Base-by-base conservation (phyloP, 2,113 vertebrate genomes). In the Pygoscelis antarcticus region DNA sequence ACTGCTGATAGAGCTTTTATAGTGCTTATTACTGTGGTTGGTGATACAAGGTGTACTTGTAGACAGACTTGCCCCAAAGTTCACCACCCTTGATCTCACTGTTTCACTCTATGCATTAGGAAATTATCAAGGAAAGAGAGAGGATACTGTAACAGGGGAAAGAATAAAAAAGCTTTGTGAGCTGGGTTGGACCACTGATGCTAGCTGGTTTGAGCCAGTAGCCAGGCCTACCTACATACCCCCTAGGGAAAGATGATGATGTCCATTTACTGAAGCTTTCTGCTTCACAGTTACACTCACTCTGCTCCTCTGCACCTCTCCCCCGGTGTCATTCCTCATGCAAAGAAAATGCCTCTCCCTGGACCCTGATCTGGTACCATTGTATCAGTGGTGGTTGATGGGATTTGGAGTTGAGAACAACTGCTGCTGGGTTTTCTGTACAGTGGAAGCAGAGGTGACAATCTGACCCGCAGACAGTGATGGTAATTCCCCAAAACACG, bases 251-350 rank as follows among this genome's bases (percentile, higher is more conserved):
- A 12, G 49, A 4, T 8, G 38, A 10, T 34, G n/a, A 4, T 34
- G 10, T 17, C 32, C 1, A 1, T 42, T 34, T 30, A 40, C 8
- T 36, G 58, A 46, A 66, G 47, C 27, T 81, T 85, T 78, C 49
- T 7, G 14, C 54, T 66, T 58, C 14, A 6, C 21, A 23, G n/a
- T 13, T 36, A 30, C 7, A 2, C 25, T 16, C 6, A 0, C 21
- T 14, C 21, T 57, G 29, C 13, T 52, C 26, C 54, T 6, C 1
- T 2, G 19, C 0, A 4, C 42, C 44, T 68, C 29, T 29, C 14
- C 20, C 13, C 13, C 0, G 0, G 4, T 26, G 22, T 36, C 42
- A 2, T 66, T 81, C 52, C 57, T 62, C 4, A 4, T 3, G 34
- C 64, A 34, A 25, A 21, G 42, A 78, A 55, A 21, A 25, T 13